Percentiles rank a stretch among this genome's conserved stretches.
phyloP scores from a whole-genome alignment of 2,113 vertebrate species.

The Mellivora capensis region DNA sequence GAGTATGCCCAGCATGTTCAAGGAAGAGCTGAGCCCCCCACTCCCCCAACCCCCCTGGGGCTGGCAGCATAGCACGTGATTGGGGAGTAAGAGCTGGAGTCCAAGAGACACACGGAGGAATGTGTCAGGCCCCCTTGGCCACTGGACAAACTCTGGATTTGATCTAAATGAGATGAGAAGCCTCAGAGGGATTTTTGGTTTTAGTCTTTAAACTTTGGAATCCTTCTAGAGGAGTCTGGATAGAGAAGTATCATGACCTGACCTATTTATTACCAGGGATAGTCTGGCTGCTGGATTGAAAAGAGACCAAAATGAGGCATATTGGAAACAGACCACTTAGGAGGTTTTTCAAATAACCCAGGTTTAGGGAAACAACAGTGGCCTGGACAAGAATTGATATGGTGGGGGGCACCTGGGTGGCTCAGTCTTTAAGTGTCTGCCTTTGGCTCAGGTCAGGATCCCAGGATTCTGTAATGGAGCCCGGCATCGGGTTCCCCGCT shows the following conservation, averaged over 20 bases:
- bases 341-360: background rate
- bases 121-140: background rate
- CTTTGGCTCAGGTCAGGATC: too few relatives aligned
- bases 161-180: background rate
- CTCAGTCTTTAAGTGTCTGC: too few relatives aligned
- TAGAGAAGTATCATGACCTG: background rate
- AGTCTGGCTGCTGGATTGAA: background rate
- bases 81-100: rapidly evolving
- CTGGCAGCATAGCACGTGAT: background rate
- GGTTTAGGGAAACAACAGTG: background rate
- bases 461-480: too few relatives aligned
- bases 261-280: background rate
- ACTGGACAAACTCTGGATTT: background rate
- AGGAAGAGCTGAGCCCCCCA: background rate
- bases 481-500: too few relatives aligned
- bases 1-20: background rate
- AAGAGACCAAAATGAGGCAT: background rate
- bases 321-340: background rate
- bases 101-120: background rate
- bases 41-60: too few relatives aligned
- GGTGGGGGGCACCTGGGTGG: too few relatives aligned
- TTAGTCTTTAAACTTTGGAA: background rate
- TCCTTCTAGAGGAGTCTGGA: background rate
- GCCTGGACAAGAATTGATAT: background rate
- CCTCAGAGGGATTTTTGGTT: background rate